Percentiles rank a stretch among this genome's conserved stretches.
phyloP scores from a whole-genome alignment of 2,797 vertebrate genomes.

The Serranus cabrilla region DNA sequence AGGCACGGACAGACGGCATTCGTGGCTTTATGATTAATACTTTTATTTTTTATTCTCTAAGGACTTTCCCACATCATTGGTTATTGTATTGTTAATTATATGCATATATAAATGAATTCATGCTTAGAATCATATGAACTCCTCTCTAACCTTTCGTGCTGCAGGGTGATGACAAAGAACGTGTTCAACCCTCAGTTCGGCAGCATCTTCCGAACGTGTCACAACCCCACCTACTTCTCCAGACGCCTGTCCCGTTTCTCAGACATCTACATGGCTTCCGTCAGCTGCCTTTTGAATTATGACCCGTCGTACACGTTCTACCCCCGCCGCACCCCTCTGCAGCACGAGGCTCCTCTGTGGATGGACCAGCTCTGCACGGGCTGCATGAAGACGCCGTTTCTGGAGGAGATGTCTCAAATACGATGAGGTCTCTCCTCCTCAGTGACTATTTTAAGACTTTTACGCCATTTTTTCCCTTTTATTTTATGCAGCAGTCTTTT shows the following conservation, averaged over 20 bases:
- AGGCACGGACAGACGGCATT: background rate
- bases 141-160: background rate
- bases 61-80: background rate
- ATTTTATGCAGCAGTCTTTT: conserved; percentile 26
- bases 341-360: conserved; percentile 91
- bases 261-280: conserved; percentile 90
- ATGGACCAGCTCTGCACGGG: conserved; percentile 92
- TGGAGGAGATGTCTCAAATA: conserved; percentile 89
- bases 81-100: background rate
- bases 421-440: conserved; percentile 75
- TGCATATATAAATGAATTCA: no score
- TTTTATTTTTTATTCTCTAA: background rate
- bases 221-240: conserved; percentile 92
- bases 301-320: conserved; percentile 88
- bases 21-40: background rate
- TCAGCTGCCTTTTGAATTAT: conserved; percentile 90
- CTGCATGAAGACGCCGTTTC: conserved; percentile 88
- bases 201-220: conserved; percentile 90
- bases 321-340: conserved; percentile 89
- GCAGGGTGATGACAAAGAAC: conserved; percentile 89
- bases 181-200: conserved; percentile 91
- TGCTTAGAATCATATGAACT: background rate
- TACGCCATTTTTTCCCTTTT: conserved; percentile 13
- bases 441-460: conserved; percentile 42
- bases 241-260: conserved; percentile 89